Evolutionary conservation across 2,113 vertebrate species (phyloP).

Genomic region (Thermophis baileyi): DNA sequence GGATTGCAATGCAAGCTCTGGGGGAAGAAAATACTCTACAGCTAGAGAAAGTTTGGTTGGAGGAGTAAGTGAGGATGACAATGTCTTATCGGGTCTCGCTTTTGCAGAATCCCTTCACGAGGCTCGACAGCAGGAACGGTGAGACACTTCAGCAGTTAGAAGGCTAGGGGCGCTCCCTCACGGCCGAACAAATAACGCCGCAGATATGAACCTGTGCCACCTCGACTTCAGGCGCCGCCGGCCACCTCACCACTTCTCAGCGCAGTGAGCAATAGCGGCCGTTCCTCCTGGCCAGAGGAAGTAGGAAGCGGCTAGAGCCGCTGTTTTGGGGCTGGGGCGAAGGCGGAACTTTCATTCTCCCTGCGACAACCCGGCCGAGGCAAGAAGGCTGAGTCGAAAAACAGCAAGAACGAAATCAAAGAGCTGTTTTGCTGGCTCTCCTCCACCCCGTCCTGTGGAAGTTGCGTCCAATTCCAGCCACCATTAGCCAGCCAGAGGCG

Average conservation of each 20-base stretch:
- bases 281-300: background rate
- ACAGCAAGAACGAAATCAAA: too few species aligned
- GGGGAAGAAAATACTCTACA: background rate
- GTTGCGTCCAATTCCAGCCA: background rate
- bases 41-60: too few species aligned
- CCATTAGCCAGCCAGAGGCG: background rate
- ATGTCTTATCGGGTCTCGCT: background rate
- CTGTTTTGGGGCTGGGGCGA: background rate
- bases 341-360: slow-evolving; percentile 29
- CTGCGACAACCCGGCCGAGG: background rate
- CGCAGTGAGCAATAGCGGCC: background rate
- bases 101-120: background rate
- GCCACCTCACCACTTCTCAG: slow-evolving; percentile 1
- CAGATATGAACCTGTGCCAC: background rate
- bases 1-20: background rate
- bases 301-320: background rate
- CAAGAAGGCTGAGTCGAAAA: background rate
- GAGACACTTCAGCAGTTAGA: background rate
- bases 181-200: background rate
- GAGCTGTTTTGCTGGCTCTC: background rate
- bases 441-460: slow-evolving; percentile 33
- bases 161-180: background rate
- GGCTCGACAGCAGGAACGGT: too few species aligned
- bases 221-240: background rate
- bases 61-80: background rate